Evolutionary conservation across 2,797 vertebrate genomes (phyloP).

Genomic region (Gephyroberyx darwinii): DNA sequence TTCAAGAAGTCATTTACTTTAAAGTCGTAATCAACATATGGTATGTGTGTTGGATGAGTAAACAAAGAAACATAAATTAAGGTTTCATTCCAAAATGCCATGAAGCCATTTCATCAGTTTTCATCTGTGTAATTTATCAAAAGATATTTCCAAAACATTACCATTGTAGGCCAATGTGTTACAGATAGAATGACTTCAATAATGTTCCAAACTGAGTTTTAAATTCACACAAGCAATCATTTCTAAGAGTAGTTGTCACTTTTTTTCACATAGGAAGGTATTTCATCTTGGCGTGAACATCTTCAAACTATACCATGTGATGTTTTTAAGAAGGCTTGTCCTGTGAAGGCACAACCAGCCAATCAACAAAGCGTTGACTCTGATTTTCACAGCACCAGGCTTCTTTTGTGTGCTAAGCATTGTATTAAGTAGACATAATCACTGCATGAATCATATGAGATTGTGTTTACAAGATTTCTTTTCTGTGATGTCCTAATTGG

Average conservation of each 20-base stretch:
- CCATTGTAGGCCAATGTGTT: background rate
- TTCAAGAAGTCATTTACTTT: too few species aligned
- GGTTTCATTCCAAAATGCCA: background rate
- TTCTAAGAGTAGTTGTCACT: too few species aligned
- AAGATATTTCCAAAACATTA: background rate
- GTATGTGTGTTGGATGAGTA: background rate
- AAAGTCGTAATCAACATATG: too few species aligned
- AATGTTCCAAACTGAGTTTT: too few species aligned
- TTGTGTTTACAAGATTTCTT: background rate
- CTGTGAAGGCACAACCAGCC: constrained; percentile 40
- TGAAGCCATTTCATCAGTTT: background rate
- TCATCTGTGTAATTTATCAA: background rate
- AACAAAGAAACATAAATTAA: background rate
- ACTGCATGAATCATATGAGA: background rate
- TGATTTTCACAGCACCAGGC: constrained; percentile 1
- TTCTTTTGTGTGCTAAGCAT: constrained; percentile 40
- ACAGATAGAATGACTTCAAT: too few species aligned
- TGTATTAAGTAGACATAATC: background rate
- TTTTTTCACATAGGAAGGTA: too few species aligned
- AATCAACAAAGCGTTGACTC: constrained; percentile 14
- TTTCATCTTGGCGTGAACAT: background rate
- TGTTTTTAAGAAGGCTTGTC: constrained; percentile 15
- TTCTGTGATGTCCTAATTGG: background rate
- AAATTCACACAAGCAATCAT: too few species aligned
- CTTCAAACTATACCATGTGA: background rate